Evolutionary conservation across 2,797 vertebrate genomes (phyloP).

Genomic region (Rhyacichthys aspro): DNA sequence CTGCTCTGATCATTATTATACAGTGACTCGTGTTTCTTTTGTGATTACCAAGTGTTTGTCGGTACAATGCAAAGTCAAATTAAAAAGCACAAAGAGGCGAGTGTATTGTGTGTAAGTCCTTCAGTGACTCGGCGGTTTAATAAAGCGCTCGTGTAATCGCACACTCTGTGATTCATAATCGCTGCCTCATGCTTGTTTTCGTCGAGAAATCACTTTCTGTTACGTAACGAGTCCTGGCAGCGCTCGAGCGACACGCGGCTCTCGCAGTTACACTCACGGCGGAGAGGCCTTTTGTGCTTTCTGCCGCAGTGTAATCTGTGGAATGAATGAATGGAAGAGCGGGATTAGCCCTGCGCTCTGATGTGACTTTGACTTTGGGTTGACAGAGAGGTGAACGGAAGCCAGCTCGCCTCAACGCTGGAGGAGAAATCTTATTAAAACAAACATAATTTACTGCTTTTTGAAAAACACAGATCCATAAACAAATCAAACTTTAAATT

Average conservation of each 20-base stretch:
- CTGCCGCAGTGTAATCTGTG: conserved; percentile 55
- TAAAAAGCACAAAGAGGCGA: conserved; percentile 7
- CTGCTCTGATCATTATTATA: no score
- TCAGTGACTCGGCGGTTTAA: conserved; percentile 43
- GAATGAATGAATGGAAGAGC: conserved; percentile 49
- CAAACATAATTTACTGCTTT: conserved; percentile 8
- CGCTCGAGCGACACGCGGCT: conserved; percentile 34
- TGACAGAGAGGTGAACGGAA: no score
- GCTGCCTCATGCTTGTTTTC: conserved; percentile 57
- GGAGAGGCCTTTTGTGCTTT: conserved; percentile 15
- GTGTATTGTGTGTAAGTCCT: conserved; percentile 11
- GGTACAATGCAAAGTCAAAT: background rate
- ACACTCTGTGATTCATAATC: conserved; percentile 42
- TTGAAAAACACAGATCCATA: background rate
- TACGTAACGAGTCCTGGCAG: conserved; percentile 53
- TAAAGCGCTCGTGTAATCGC: conserved; percentile 36
- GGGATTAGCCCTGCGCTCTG: conserved; percentile 61
- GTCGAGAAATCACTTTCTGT: conserved; percentile 38
- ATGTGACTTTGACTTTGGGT: conserved; percentile 71
- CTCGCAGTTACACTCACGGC: conserved; percentile 46
- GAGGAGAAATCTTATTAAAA: conserved; percentile 17
- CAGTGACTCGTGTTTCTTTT: no score
- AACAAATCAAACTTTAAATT: conserved; percentile 43
- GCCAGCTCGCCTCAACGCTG: background rate
- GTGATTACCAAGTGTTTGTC: conserved; percentile 1